These are phyloP conservation scores for Ptyas mucosa DNA, from an alignment of 2,113 vertebrate genomes.

Conservation along the genomic window DNA sequence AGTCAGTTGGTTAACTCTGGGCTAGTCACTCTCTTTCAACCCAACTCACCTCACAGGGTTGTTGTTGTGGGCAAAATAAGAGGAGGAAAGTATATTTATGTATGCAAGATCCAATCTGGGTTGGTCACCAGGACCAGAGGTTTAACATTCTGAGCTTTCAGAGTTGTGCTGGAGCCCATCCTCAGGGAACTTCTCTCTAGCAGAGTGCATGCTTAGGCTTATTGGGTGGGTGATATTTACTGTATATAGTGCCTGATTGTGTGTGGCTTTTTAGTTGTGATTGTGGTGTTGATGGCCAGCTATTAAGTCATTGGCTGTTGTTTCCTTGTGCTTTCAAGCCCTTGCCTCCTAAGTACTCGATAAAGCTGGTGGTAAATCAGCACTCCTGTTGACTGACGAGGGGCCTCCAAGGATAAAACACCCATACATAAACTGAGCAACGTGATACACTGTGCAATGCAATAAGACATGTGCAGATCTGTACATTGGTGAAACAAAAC, in stretches of 20 bases:
- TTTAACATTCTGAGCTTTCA: neutral
- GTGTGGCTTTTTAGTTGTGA: neutral
- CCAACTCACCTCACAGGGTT: neutral
- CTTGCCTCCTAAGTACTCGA: no score
- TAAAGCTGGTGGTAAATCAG: no score
- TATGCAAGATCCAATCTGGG: neutral
- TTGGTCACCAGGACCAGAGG: neutral
- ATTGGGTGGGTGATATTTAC: neutral
- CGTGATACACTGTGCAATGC: no score
- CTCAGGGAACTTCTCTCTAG: neutral
- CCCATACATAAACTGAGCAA: no score
- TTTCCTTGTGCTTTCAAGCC: neutral
- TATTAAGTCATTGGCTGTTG: neutral
- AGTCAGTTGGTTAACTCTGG: neutral
- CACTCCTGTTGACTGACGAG: no score
- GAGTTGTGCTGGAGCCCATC: neutral
- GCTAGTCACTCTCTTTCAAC: neutral
- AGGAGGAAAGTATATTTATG: neutral
- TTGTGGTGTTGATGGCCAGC: neutral
- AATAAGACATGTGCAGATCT: no score
- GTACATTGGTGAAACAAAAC: no score
- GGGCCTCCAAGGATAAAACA: no score
- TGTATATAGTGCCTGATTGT: neutral
- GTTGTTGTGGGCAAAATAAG: neutral
- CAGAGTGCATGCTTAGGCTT: neutral